Base-by-base conservation (phyloP, 2,113 vertebrate species). In the Dromas ardeola region DNA sequence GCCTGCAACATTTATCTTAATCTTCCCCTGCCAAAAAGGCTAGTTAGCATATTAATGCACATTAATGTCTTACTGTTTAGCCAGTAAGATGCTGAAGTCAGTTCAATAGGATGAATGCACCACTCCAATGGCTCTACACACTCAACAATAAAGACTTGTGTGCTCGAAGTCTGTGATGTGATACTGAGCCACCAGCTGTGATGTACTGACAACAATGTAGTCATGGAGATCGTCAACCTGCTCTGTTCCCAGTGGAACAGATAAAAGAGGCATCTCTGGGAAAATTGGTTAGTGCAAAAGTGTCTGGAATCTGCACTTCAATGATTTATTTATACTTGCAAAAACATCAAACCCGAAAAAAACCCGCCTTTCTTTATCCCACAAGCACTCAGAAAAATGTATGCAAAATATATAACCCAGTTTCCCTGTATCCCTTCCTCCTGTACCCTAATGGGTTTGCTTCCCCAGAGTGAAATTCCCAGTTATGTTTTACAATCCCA, bases 201-300 rank as follows among this genome's bases (percentile, higher is more conserved):
- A 96, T 81, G 71, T 91, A 90, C 89, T 69, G 74, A 85, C 94
- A 95, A 93, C 87, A 86, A 38, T 32, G 87, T 92, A 95, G 94
- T 86, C 92, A 94, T 84, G 92, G 95, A 96, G 93, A 97, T 86
- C 87, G 91, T 77, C 94, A 97, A 96, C 93, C 61, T 88, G 72
- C 82, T 87, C 72, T 67, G 1, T 52, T 96, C 95, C 71, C 90
- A 56, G 21, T 21, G 47, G 88, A 96, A 86, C 15, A 93, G 85
- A 90, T 86, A 67, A 94, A 96, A 94, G 82, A 73, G 43, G n/a
- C 53, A 80, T 83, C 85, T 92, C 93, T 88, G 74, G 50, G 91
- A 96, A 97, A 97, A 96, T 2, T 86, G 67, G 59, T 92, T 93
- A 89, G 52, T 56, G 71, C 42, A 78, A 79, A 89, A 78, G 79